Conservation (phyloP, 2,113 vertebrate genomes). For the Corythornis cristatus region DNA sequence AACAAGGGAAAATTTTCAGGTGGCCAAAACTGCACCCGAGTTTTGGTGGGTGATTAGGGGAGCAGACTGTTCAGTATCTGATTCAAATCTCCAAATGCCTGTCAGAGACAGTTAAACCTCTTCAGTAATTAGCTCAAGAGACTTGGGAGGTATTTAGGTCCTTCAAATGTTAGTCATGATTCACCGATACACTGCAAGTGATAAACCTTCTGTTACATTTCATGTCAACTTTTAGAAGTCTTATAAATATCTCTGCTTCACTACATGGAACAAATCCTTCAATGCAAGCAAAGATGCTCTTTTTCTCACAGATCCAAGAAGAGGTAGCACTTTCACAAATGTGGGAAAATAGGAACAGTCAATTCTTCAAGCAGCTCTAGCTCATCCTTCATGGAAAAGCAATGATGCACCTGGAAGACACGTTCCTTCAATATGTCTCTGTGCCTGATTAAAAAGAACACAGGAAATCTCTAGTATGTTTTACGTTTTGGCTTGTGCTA, state of each 20-base stretch:
- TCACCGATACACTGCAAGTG: neutral
- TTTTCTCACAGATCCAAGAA: neutral
- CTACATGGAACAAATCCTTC: neutral
- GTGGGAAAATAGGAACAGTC: neutral
- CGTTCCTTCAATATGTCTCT: neutral
- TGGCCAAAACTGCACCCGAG: neutral
- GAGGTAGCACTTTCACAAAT: neutral
- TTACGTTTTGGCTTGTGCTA: neutral
- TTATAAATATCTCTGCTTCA: neutral
- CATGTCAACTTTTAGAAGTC: neutral
- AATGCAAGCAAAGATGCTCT: neutral
- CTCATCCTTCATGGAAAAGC: neutral
- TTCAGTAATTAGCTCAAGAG: neutral
- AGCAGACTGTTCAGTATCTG: neutral
- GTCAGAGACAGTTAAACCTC: neutral
- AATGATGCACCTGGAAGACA: neutral
- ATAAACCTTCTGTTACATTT: neutral
- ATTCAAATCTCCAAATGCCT: neutral
- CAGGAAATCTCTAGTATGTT: neutral
- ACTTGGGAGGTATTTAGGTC: neutral
- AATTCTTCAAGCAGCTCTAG: neutral
- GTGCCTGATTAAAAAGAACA: neutral
- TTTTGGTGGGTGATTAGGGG: neutral
- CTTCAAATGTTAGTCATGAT: neutral
- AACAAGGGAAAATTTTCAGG: neutral